phyloP scores from a whole-genome alignment of 2,797 vertebrate species.

The Onychomys torridus region DNA sequence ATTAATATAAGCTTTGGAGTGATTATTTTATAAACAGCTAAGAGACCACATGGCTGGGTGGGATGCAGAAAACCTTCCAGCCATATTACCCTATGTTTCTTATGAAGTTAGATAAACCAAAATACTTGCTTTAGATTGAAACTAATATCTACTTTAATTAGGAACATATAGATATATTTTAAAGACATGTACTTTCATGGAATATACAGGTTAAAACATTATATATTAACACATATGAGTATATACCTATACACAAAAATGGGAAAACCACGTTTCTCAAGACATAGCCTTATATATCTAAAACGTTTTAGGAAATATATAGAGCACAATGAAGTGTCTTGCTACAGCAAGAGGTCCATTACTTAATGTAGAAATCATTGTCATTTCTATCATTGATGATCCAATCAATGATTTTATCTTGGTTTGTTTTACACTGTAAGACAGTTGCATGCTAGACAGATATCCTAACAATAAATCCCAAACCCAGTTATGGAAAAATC shows the following conservation, averaged over 20 bases:
- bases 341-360: background rate
- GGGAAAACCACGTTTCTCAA: background rate
- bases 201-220: conserved; percentile 3
- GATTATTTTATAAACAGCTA: too few relatives aligned
- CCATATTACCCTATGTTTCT: background rate
- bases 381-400: background rate
- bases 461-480: background rate
- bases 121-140: background rate
- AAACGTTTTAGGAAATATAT: background rate
- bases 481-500: background rate
- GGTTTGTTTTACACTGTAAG: background rate
- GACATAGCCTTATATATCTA: background rate
- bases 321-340: background rate
- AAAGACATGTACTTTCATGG: background rate
- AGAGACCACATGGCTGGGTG: too few relatives aligned
- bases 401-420: background rate
- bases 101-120: background rate
- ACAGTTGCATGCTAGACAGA: too few relatives aligned
- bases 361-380: background rate
- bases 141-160: background rate
- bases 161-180: background rate
- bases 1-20: too few relatives aligned
- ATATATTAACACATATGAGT: background rate
- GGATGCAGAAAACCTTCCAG: too few relatives aligned
- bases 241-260: background rate